Evolutionary conservation across 2,797 vertebrate genomes (phyloP).

Genomic region (Dendrocincla tyrannina): DNA sequence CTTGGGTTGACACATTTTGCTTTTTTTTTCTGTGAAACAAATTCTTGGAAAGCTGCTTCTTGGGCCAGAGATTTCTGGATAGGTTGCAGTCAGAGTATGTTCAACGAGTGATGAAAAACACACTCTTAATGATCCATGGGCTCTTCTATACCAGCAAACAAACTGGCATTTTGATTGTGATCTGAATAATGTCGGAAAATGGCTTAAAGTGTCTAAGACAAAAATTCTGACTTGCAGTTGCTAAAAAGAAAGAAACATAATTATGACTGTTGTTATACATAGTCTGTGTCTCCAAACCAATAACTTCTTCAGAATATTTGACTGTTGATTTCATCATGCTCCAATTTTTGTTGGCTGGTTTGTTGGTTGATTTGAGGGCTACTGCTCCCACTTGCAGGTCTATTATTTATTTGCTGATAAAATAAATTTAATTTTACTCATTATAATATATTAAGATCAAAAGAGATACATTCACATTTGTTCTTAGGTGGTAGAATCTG

Average conservation of each 20-base stretch:
- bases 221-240: neutral
- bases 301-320: constrained; percentile 6
- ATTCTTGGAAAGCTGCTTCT: neutral
- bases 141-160: neutral
- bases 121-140: neutral
- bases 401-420: neutral
- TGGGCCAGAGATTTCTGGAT: neutral
- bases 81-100: neutral
- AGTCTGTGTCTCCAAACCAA: neutral
- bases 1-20: accelerated
- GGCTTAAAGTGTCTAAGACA: neutral
- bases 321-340: neutral
- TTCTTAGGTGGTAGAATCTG: neutral
- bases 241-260: neutral
- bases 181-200: neutral
- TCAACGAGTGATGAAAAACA: neutral
- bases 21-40: neutral
- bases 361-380: neutral
- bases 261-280: neutral
- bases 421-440: neutral
- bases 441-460: neutral
- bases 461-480: neutral
- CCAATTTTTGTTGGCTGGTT: neutral
- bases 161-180: neutral
- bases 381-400: neutral